Percentiles rank a stretch among this genome's conserved stretches.
Evolutionary conservation across 2,888 invertebrate genomes (phyloP).

Genomic region (Rhimphoctona megacephalus): DNA sequence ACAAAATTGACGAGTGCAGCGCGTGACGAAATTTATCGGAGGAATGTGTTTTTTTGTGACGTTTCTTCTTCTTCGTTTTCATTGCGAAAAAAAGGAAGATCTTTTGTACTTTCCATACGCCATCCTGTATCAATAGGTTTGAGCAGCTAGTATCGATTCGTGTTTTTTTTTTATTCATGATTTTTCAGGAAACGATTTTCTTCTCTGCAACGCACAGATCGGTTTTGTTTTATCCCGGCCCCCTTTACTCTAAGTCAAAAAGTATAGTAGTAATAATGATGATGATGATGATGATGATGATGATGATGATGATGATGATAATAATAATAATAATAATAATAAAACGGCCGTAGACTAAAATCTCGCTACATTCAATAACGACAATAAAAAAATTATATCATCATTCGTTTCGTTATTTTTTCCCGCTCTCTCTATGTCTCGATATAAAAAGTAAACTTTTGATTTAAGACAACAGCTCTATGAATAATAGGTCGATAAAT

Average conservation of each 20-base stretch:
- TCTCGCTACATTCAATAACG: constrained; percentile 34
- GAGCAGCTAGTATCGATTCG: constrained; percentile 71
- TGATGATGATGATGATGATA: constrained; percentile 1
- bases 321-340: constrained; percentile 43
- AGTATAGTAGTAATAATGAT: not conserved
- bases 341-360: too few species aligned
- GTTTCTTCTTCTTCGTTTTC: constrained; percentile 26
- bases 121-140: constrained; percentile 70
- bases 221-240: constrained; percentile 11
- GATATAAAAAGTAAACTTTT: constrained; percentile 80
- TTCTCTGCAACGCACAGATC: not conserved
- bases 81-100: constrained; percentile 70
- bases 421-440: constrained; percentile 36
- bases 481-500: constrained; percentile 79
- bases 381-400: constrained; percentile 73
- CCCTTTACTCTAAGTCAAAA: constrained; percentile 9
- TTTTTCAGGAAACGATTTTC: constrained; percentile 7
- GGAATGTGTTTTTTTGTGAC: constrained; percentile 52
- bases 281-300: not conserved
- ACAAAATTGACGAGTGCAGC: constrained; percentile 10
- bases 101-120: constrained; percentile 79
- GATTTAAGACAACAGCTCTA: constrained; percentile 81
- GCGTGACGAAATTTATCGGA: constrained; percentile 40
- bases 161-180: constrained; percentile 60
- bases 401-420: constrained; percentile 45